These are phyloP conservation scores for Eleginops maclovinus DNA, from an alignment of 2,113 vertebrate species.

Conservation along the genomic window DNA sequence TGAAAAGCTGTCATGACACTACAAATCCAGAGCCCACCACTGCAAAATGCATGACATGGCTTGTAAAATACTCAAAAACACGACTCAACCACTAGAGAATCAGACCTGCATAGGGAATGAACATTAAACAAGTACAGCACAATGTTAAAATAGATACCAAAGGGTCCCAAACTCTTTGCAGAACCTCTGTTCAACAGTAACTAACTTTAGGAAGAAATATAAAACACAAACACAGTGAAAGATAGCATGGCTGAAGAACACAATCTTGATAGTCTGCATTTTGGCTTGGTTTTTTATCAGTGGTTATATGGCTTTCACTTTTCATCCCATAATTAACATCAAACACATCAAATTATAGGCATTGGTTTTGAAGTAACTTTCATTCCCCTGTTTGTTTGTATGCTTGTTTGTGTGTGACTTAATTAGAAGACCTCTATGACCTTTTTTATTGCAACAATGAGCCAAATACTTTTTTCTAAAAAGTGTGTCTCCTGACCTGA, in stretches of 20 bases:
- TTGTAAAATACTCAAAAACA: constrained; percentile 55
- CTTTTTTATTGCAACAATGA: too few species aligned
- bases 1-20: constrained; percentile 41
- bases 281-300: not conserved
- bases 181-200: not conserved
- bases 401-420: not conserved
- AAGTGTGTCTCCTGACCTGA: too few species aligned
- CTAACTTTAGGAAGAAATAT: not conserved
- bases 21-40: constrained; percentile 34
- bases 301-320: not conserved
- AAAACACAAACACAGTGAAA: constrained; percentile 1
- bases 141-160: constrained; percentile 3
- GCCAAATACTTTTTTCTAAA: too few species aligned
- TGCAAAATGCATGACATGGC: constrained; percentile 67
- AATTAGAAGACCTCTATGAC: not conserved
- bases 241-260: not conserved
- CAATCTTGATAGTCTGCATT: not conserved
- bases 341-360: constrained; percentile 12
- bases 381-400: not conserved
- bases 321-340: not conserved
- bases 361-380: constrained; percentile 10
- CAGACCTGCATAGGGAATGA: constrained; percentile 31
- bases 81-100: constrained; percentile 7
- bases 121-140: constrained; percentile 35
- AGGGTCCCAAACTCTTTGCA: not conserved